Percentiles rank a stretch among this genome's conserved stretches.
Conservation (phyloP, 2,113 vertebrate species). For the Todiramphus chloris region DNA sequence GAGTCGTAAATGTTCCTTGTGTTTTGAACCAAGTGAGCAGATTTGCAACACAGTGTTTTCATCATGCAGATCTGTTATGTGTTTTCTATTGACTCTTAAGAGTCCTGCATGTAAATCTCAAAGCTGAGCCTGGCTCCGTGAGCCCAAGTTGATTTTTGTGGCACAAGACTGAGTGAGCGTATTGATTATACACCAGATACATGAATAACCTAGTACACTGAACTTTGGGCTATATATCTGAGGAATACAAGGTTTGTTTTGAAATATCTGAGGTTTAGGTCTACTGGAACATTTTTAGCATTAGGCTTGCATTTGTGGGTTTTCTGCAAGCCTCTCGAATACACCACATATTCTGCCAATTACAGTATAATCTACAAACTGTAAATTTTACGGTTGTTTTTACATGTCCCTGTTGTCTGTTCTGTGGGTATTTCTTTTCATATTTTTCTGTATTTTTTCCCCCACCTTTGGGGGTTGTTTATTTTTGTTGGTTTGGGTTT, state of each 20-base stretch:
- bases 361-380: conserved; percentile 38
- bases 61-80: conserved; percentile 68
- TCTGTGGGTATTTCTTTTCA: not conserved
- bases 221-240: conserved; percentile 38
- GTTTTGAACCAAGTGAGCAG: conserved; percentile 74
- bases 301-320: conserved; percentile 71
- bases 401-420: conserved; percentile 15
- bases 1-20: conserved; percentile 68
- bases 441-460: not conserved
- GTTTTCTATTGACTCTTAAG: conserved; percentile 73
- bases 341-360: conserved; percentile 57
- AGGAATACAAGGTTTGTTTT: conserved; percentile 36
- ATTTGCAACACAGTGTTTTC: conserved; percentile 72
- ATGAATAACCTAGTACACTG: conserved; percentile 17
- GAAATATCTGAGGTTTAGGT: conserved; percentile 47
- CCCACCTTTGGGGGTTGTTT: too few species aligned
- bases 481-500: not conserved
- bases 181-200: conserved; percentile 30
- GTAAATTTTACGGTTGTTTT: conserved; percentile 34
- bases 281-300: conserved; percentile 40
- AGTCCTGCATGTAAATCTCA: conserved; percentile 78
- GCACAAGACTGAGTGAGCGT: conserved; percentile 57
- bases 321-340: conserved; percentile 66
- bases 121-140: conserved; percentile 75
- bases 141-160: conserved; percentile 57